These are phyloP conservation scores for Porites divaricata DNA, from an alignment of 92 coral and sea anemone species.

Conservation along the genomic window DNA sequence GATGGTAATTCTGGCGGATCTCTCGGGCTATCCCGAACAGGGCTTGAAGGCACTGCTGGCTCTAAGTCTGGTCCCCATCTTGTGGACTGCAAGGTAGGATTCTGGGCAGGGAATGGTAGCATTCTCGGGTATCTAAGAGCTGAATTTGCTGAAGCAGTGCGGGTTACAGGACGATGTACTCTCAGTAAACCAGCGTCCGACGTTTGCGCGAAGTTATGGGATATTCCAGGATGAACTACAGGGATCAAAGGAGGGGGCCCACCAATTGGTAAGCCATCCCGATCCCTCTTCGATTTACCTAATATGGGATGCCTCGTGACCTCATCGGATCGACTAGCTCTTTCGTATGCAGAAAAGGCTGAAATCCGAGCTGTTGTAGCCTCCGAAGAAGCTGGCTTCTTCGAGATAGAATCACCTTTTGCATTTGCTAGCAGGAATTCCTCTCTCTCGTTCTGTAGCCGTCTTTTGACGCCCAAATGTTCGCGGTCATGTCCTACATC, in stretches of 20 bases:
- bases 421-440: neutral
- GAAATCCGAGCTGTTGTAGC: constrained; percentile 7
- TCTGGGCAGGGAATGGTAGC: constrained; percentile 9
- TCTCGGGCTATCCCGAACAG: constrained; percentile 20
- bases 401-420: neutral
- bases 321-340: constrained; percentile 15
- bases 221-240: constrained; percentile 26
- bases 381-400: neutral
- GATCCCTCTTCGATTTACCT: neutral
- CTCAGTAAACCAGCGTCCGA: neutral
- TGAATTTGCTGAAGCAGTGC: constrained; percentile 40
- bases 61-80: constrained; percentile 5
- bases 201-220: neutral
- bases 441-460: neutral
- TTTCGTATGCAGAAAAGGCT: constrained; percentile 32
- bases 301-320: neutral
- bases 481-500: constrained; percentile 4
- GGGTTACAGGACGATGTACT: constrained; percentile 34
- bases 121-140: constrained; percentile 11
- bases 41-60: constrained; percentile 13
- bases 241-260: constrained; percentile 48
- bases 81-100: neutral
- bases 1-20: constrained; percentile 6
- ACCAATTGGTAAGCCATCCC: constrained; percentile 21
- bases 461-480: constrained; percentile 13